A percentile compares a stretch with the other conserved stretches of the same genome.
phyloP scores from a whole-genome alignment of 2,797 vertebrate genomes.

The Xiphophorus birchmanni region DNA sequence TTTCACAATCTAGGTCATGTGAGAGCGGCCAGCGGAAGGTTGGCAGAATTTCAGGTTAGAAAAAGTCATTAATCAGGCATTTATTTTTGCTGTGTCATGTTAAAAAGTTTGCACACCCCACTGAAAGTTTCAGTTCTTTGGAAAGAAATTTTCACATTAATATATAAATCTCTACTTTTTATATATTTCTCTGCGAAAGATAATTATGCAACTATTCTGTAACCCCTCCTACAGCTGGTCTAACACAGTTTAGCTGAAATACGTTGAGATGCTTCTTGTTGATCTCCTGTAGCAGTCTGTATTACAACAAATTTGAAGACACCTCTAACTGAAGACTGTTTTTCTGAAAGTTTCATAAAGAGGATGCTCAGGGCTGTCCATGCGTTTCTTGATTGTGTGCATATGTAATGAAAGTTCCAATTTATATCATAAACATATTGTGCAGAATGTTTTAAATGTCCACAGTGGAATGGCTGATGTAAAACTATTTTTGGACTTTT shows the following conservation, averaged over 20 bases:
- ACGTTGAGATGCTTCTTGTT: background rate
- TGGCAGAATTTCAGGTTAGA: background rate
- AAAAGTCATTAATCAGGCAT: background rate
- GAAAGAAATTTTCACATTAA: background rate
- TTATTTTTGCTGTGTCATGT: background rate
- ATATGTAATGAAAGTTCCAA: no score
- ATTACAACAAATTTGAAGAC: no score
- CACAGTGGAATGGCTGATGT: background rate
- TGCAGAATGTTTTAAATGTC: background rate
- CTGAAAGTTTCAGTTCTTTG: background rate
- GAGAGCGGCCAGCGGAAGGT: conserved; percentile 2
- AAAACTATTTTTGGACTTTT: background rate
- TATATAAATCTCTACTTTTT: background rate
- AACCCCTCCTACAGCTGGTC: background rate
- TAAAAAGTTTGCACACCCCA: background rate
- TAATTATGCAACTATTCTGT: background rate
- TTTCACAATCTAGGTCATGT: conserved; percentile 43
- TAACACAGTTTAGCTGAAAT: background rate
- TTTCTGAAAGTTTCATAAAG: no score
- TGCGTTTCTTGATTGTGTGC: no score
- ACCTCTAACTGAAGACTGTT: no score
- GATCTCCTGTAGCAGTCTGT: no score
- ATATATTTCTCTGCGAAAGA: background rate
- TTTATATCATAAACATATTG: no score
- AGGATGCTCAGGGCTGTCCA: no score